phyloP scores from a whole-genome alignment of 2,113 vertebrate genomes.

The Pleuronectes platessa region DNA sequence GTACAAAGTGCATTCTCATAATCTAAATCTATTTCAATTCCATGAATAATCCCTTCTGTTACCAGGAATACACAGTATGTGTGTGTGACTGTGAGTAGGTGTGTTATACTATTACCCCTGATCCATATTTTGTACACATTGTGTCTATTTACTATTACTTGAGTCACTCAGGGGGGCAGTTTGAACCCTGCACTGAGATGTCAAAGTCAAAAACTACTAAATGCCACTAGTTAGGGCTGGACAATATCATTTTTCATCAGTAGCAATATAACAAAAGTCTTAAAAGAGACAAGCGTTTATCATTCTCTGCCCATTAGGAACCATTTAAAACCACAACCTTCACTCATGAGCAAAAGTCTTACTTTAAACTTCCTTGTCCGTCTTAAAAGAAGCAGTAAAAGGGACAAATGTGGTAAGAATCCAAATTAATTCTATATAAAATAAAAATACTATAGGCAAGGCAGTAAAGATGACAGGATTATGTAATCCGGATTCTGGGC shows the following conservation, averaged over 20 bases:
- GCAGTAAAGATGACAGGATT: no score
- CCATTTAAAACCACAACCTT: no score
- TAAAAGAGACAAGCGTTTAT: no score
- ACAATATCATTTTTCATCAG: background rate
- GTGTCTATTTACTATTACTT: conserved; percentile 15
- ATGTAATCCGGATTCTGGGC: no score
- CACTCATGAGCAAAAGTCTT: no score
- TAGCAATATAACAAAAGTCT: no score
- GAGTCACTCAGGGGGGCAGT: background rate
- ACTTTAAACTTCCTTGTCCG: no score
- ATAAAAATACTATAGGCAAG: no score
- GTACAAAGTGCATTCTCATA: background rate
- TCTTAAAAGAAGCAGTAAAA: no score
- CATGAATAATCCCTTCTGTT: conserved; percentile 7
- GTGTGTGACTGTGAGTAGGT: background rate
- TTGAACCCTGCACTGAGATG: background rate
- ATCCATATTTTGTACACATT: conserved; percentile 39
- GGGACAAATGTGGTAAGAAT: no score
- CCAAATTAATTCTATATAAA: no score
- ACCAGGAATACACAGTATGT: background rate
- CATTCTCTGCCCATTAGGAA: no score
- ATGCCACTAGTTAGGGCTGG: background rate
- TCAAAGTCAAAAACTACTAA: background rate
- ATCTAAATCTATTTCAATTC: conserved; percentile 14
- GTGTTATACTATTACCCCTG: background rate